These are phyloP conservation scores for Thecocarcelia acutangulata DNA, from an alignment of 2,888 invertebrate species.

Conservation along the genomic window DNA sequence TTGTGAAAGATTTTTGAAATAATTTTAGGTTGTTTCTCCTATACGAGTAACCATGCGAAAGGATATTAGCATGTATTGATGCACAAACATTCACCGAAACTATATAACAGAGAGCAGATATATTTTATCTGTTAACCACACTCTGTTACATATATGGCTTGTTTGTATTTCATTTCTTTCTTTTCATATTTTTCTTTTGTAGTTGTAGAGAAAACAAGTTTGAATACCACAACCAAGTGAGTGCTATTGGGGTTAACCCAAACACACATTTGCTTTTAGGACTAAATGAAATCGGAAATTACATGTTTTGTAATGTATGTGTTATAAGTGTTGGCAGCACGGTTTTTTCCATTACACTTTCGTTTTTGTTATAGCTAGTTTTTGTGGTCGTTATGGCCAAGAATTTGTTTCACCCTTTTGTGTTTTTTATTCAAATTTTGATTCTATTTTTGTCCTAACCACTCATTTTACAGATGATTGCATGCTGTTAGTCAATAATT, in stretches of 20 bases:
- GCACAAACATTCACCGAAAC: not conserved
- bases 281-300: constrained; percentile 43
- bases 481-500: constrained; percentile 34
- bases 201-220: not conserved
- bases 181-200: not conserved
- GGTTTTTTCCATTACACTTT: not conserved
- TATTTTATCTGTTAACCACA: constrained; percentile 26
- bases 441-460: constrained; percentile 10
- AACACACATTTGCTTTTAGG: constrained; percentile 55
- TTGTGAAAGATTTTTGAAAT: no score
- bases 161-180: constrained; percentile 17
- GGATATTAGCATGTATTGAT: not conserved
- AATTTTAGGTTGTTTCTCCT: not conserved
- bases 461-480: constrained; percentile 37
- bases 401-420: not conserved
- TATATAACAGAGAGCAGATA: not conserved
- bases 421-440: constrained; percentile 8
- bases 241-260: constrained; percentile 49
- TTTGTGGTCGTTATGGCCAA: constrained; percentile 32
- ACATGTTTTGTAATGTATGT: constrained; percentile 3
- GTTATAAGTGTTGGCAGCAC: constrained; percentile 1
- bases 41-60: not conserved
- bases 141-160: not conserved
- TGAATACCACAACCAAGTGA: not conserved
- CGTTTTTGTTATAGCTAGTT: not conserved